These are phyloP conservation scores for Hippolais icterina DNA, from an alignment of 2,113 vertebrate species.

Conservation along the genomic window DNA sequence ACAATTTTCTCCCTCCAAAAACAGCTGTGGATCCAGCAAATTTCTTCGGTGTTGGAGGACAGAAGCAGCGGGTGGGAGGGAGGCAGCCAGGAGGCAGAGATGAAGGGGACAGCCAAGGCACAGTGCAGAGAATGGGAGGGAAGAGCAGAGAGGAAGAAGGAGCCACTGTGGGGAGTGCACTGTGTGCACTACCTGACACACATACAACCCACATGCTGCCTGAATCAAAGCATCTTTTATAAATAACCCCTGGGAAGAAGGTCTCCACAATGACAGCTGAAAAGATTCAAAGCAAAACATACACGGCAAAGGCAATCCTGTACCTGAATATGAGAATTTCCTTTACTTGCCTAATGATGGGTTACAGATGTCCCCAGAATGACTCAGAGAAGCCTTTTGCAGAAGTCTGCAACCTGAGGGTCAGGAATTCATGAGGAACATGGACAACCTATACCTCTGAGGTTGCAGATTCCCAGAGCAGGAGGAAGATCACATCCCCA, in stretches of 20 bases:
- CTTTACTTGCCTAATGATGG: background rate
- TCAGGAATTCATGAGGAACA: background rate
- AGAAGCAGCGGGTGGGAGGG: background rate
- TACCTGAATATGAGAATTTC: background rate
- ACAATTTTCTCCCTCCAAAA: background rate
- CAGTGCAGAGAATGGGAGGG: background rate
- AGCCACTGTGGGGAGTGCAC: background rate
- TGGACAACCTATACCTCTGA: background rate
- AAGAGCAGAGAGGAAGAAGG: background rate
- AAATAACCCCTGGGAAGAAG: slow-evolving; percentile 31
- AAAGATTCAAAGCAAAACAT: background rate
- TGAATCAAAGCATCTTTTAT: slow-evolving; percentile 40
- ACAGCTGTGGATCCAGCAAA: background rate
- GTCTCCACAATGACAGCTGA: background rate
- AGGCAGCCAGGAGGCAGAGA: background rate
- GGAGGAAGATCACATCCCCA: background rate
- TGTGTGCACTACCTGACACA: background rate
- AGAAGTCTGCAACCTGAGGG: background rate
- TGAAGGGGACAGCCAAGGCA: background rate
- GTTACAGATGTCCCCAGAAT: background rate
- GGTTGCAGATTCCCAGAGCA: background rate
- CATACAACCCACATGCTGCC: background rate
- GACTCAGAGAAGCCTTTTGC: background rate
- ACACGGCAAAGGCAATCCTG: background rate
- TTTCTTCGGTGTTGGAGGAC: background rate